phyloP scores from a whole-genome alignment of 2,888 invertebrate genomes.

The Drosophila antonietae region DNA sequence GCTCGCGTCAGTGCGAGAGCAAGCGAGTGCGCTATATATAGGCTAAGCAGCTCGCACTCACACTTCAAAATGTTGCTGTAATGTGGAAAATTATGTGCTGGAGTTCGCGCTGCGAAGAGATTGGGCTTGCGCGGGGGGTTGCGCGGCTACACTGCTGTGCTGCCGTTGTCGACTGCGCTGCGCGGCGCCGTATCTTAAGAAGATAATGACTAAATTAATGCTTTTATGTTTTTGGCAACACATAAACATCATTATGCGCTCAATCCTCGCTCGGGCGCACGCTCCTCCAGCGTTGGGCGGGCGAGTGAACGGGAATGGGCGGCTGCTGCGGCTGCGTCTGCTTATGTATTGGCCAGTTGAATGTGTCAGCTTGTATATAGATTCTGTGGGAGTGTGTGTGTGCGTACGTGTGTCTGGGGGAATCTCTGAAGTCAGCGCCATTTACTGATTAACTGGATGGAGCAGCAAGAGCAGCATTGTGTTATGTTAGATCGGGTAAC shows the following conservation, averaged over 20 bases:
- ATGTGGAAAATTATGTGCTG: conserved; percentile 69
- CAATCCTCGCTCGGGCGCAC: conserved; percentile 67
- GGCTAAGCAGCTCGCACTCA: conserved; percentile 29
- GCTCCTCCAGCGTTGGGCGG: conserved; percentile 22
- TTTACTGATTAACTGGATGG: conserved; percentile 43
- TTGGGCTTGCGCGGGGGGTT: conserved; percentile 10
- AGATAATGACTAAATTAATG: conserved; percentile 85
- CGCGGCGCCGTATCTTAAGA: conserved; percentile 81
- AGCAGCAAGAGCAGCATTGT: conserved; percentile 4
- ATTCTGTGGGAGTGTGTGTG: background rate
- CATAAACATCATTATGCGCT: conserved; percentile 83
- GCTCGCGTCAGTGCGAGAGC: conserved; percentile 37
- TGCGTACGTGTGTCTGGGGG: background rate
- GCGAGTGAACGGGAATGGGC: background rate
- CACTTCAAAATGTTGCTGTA: conserved; percentile 48
- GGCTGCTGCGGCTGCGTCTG: conserved; percentile 8
- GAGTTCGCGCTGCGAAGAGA: conserved; percentile 54
- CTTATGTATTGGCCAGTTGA: conserved; percentile 33
- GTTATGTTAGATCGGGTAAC: conserved; percentile 6
- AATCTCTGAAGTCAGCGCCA: conserved; percentile 30
- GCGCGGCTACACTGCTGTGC: conserved; percentile 1
- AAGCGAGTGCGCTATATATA: conserved; percentile 36
- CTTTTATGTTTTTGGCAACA: conserved; percentile 84
- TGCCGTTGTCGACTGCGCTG: conserved; percentile 33
- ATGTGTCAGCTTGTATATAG: conserved; percentile 4